Percentiles rank a stretch among this genome's conserved stretches.
phyloP scores from a whole-genome alignment of 2,888 invertebrate genomes.

The Caenorhabditis uteleia region DNA sequence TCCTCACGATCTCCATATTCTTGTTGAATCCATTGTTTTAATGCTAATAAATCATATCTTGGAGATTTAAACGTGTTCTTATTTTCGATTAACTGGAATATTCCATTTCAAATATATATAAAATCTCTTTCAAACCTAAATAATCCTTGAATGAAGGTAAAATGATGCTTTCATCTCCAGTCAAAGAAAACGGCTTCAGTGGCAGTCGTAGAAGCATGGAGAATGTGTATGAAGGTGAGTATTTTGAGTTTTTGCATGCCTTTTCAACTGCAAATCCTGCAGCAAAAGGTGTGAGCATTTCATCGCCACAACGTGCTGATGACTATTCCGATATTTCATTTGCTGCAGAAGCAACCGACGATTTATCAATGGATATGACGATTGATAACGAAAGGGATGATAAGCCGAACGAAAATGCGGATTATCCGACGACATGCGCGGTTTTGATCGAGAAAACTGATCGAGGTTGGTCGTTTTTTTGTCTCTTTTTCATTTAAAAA shows the following conservation, averaged over 20 bases:
- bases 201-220: no score
- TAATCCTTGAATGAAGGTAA: no score
- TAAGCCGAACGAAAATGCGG: conserved; percentile 8
- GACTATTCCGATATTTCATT: conserved; percentile 36
- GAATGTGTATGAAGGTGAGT: conserved; percentile 3
- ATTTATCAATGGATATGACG: conserved; percentile 4
- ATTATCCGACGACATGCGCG: conserved; percentile 3
- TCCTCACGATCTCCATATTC: not conserved
- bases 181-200: no score
- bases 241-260: no score
- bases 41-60: conserved; percentile 1
- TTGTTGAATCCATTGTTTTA: not conserved
- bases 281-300: not conserved
- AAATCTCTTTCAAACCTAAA: no score
- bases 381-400: not conserved
- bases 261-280: no score
- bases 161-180: not conserved
- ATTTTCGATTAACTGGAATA: not conserved
- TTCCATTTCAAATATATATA: no score
- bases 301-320: conserved; percentile 28
- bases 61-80: not conserved
- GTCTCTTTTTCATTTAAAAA: not conserved
- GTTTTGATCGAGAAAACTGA: conserved; percentile 44
- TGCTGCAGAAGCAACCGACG: conserved; percentile 37
- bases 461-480: conserved; percentile 16